A percentile compares a stretch with the other conserved stretches of the same genome.
Conservation (phyloP, 2,113 vertebrate genomes). For the Phocoena phocoena region DNA sequence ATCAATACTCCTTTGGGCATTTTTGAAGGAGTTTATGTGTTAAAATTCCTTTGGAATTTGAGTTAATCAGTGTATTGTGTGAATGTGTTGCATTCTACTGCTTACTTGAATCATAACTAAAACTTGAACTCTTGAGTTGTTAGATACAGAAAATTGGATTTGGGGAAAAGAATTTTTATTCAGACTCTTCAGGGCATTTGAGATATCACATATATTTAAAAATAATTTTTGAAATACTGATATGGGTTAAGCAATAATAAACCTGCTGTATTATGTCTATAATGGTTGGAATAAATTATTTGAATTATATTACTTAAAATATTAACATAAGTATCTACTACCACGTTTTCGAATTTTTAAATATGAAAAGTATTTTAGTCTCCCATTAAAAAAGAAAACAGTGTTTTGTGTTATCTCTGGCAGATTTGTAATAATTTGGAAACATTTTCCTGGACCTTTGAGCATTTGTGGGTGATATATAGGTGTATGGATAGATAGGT, state of each 20-base stretch:
- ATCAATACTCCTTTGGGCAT: not conserved
- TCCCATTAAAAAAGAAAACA: not conserved
- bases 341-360: not conserved
- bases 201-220: not conserved
- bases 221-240: constrained; percentile 5
- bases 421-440: not conserved
- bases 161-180: not conserved
- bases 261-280: not conserved
- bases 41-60: not conserved
- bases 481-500: not conserved
- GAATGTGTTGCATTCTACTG: not conserved
- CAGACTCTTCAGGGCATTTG: not conserved
- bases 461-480: not conserved
- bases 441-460: not conserved
- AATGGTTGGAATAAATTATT: not conserved
- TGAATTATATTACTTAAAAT: not conserved
- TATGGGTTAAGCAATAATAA: not conserved
- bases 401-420: not conserved
- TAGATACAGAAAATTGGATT: not conserved
- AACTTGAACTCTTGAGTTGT: not conserved
- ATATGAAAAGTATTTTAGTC: not conserved
- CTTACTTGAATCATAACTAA: not conserved
- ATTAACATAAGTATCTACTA: not conserved
- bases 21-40: not conserved
- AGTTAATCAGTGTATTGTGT: not conserved